Evolutionary conservation across 2,888 invertebrate genomes (phyloP).

Genomic region (Lymantria monacha): DNA sequence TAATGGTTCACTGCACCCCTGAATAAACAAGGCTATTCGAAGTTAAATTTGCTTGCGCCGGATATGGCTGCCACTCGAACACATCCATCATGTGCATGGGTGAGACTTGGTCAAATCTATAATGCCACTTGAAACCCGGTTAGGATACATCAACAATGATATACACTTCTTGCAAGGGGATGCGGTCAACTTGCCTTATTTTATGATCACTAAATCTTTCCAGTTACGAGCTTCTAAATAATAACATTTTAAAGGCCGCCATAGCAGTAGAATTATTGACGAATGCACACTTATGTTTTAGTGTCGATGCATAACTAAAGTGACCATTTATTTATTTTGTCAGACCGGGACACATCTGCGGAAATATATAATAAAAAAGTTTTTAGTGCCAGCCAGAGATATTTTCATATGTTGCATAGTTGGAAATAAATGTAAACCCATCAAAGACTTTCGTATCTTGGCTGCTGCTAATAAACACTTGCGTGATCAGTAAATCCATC

Average conservation of each 20-base stretch:
- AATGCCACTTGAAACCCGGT: conserved; percentile 47
- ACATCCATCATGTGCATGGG: conserved; percentile 67
- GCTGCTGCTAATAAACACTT: no score
- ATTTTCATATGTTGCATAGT: no score
- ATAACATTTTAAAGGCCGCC: conserved; percentile 73
- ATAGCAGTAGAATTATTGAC: conserved; percentile 58
- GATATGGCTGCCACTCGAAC: conserved; percentile 77
- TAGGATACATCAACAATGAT: conserved; percentile 40
- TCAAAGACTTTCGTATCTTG: no score
- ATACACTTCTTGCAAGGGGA: conserved; percentile 43
- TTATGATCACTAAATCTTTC: conserved; percentile 74
- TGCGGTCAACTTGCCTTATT: conserved; percentile 61
- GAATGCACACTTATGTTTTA: conserved; percentile 69
- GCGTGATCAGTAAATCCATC: no score
- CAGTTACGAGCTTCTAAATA: conserved; percentile 78
- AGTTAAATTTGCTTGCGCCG: conserved; percentile 79
- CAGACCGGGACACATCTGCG: no score
- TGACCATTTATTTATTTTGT: no score
- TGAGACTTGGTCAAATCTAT: conserved; percentile 55
- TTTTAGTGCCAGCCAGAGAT: no score
- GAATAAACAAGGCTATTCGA: conserved; percentile 75
- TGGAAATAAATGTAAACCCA: no score
- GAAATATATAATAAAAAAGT: no score
- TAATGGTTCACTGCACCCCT: conserved; percentile 80
- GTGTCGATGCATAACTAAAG: conserved; percentile 54